Base-by-base conservation (phyloP, 1,140 invertebrate species). In the Dreissena rostriformis region DNA sequence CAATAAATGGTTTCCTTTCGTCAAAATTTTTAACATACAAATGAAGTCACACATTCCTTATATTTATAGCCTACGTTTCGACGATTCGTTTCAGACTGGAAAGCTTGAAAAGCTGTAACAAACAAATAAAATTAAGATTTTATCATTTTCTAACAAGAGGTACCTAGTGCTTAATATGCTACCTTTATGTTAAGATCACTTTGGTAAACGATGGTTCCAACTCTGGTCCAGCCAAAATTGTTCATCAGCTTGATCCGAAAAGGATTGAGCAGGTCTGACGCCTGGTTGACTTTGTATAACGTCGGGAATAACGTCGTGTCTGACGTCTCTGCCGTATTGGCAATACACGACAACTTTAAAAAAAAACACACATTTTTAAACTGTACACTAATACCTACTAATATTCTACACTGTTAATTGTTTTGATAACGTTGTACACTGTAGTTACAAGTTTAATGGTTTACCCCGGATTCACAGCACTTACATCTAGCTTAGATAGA, bases 201-300 rank as follows among this genome's bases (percentile, higher is more conserved):
- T 28, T 82, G 79, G 17, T 72, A 81, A 11, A 51, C 17, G 12
- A 82, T 61, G 7, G 79, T 82, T 11, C 55, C 79, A 0, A 82
- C 71, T 49, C 71, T 55, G 11, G 19, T 52, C 79, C 79, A 82
- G 15, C 71, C 79, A 39, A 65, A 82, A 53, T 82, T 39, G 10
- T 82, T 73, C 79, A 82, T 82, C 71, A 82, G 49, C 61, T 65
- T 65, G 14, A 82, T 82, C 22, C 70, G 15, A 19, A 74, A 26
- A 28, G 68, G 61, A 52, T 82, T 82, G 10, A 82, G 14, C 15
- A 57, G 53, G 24, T 74, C 29, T 19, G 53, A 29, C 0, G 63
- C 79, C 12, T 73, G 71, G 49, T 82, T 82, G 1, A 82, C 29
- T 24, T 68, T 68, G 26, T 22, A 68, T 22, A 68, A 28, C 67